Base-by-base conservation (phyloP, 2,888 invertebrate species). In the Diadegma fenestrale region DNA sequence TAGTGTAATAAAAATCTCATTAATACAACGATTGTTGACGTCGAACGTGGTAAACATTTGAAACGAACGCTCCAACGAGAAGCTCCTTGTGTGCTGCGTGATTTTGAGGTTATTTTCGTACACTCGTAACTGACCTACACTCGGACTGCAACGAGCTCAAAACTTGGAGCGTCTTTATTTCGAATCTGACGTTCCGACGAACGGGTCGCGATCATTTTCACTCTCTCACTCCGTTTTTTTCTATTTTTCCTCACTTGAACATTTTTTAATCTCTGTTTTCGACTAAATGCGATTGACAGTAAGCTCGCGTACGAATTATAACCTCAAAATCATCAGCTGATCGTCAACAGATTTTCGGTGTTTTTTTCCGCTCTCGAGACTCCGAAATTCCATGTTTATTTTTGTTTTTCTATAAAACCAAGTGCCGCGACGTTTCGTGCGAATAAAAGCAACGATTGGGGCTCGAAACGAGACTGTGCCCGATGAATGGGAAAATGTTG, bases 51-150 rank as follows among this genome's bases (percentile, higher is more conserved):
- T 58, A 58, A 54, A 58, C 26, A 58, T 22, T 12, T 51, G 1
- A n/a, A 26, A 26, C 26, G 14, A 26, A 58, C 14, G 6, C 26
- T 43, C 10, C 30, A 7, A 19, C 51, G 54, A 54, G 19, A 54
- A 41, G 26, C 17, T 63, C 75, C 30, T n/a, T 22, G 7, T 54
- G 14, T 51, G 5, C 68, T 37, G 43, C 43, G 19, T 58, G 43
- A 68, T 88, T 88, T 88, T 87, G 87, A 86, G 88, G 87, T 88
- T 88, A 87, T 88, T 87, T 87, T 87, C 58, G 86, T 84, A 79
- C 78, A 48, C 26, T 45, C 54, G 88, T 88, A 86, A 88, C 88
- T 88, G 88, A 88, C 88, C 88, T 88, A 87, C 77, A 86, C 80
- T 82, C 77, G 77, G 41, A 33, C 66, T 63, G 64, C 61, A 45